These are phyloP conservation scores for Nesoenas mayeri DNA, from an alignment of 2,113 vertebrate genomes.

Conservation along the genomic window DNA sequence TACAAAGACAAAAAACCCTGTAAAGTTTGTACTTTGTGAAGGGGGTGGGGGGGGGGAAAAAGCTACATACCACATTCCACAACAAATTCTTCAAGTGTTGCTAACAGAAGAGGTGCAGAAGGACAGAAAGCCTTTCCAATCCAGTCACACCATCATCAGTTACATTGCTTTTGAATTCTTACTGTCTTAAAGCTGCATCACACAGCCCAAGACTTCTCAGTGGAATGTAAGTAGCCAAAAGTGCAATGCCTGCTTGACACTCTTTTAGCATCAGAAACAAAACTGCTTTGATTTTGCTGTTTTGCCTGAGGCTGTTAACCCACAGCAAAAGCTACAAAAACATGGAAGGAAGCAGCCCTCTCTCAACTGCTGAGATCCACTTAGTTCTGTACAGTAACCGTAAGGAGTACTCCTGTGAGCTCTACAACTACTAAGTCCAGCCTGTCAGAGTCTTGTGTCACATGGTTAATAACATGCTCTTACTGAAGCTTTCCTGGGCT, in stretches of 20 bases:
- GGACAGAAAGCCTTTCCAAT: neutral
- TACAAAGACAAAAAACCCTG: neutral
- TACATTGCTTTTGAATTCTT: neutral
- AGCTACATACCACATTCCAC: neutral
- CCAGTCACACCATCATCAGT: neutral
- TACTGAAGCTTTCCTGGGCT: neutral
- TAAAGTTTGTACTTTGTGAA: neutral
- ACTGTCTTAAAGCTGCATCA: neutral
- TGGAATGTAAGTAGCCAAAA: neutral
- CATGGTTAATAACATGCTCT: neutral
- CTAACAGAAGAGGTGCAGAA: neutral
- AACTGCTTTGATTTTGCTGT: neutral
- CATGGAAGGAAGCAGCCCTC: neutral
- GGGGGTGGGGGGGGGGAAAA: neutral
- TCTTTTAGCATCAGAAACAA: neutral
- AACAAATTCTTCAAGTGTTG: neutral
- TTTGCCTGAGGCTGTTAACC: neutral
- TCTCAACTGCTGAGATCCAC: neutral
- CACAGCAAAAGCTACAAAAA: neutral
- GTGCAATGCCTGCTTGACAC: neutral
- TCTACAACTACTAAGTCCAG: neutral
- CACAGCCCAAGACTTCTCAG: neutral
- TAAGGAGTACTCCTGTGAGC: neutral
- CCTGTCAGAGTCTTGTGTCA: neutral
- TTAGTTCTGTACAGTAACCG: neutral